These are phyloP conservation scores for Takifugu flavidus DNA, from an alignment of 2,113 vertebrate genomes.

Conservation along the genomic window DNA sequence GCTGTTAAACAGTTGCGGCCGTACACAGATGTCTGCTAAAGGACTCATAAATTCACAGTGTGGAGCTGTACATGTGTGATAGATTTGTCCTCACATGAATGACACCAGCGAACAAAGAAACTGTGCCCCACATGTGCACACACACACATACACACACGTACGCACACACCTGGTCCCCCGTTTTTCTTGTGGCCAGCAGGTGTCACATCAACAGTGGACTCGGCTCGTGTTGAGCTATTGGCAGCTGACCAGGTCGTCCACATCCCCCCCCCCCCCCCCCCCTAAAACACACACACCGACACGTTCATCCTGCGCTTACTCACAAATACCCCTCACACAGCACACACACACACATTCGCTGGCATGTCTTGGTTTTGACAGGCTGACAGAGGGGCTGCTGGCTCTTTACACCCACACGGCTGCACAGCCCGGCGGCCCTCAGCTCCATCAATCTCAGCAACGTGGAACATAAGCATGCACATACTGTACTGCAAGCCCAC, in stretches of 20 bases:
- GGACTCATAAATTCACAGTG: conserved; percentile 47
- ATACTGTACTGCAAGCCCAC: conserved; percentile 13
- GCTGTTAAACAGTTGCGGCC: conserved; percentile 29
- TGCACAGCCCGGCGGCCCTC: conserved; percentile 44
- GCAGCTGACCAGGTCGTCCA: conserved; percentile 49
- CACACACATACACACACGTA: conserved; percentile 22
- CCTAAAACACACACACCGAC: conserved; percentile 23
- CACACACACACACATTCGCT: conserved; percentile 38
- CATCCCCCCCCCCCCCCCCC: neutral
- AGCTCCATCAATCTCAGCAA: conserved; percentile 54
- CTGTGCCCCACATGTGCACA: neutral
- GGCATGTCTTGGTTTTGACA: conserved; percentile 63
- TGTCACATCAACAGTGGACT: conserved; percentile 62
- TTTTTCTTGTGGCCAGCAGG: conserved; percentile 63
- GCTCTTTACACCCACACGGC: conserved; percentile 51
- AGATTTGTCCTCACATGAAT: conserved; percentile 58
- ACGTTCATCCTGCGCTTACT: conserved; percentile 16
- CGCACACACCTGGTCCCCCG: conserved; percentile 30
- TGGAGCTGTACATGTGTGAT: conserved; percentile 51
- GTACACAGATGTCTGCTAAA: conserved; percentile 39
- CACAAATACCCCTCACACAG: conserved; percentile 35
- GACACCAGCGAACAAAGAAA: conserved; percentile 15
- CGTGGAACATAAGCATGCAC: conserved; percentile 48
- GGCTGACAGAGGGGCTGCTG: conserved; percentile 63
- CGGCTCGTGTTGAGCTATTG: conserved; percentile 50